phyloP scores from a whole-genome alignment of 2,797 vertebrate genomes.

The Yasuhikotakia modesta region DNA sequence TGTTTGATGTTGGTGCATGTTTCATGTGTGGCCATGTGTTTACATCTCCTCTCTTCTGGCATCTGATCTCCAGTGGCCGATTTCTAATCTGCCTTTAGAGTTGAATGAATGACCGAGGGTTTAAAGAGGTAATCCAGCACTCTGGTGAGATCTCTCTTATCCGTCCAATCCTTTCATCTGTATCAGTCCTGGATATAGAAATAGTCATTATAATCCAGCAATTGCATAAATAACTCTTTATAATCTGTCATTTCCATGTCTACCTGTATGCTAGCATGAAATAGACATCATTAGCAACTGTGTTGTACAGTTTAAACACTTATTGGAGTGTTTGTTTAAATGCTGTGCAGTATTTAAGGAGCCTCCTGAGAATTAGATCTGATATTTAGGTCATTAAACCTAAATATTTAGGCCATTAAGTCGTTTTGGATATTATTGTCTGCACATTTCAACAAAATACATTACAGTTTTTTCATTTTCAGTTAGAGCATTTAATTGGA shows the following conservation, averaged over 20 bases:
- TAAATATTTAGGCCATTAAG: too few relatives aligned
- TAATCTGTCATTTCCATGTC: conserved; percentile 32
- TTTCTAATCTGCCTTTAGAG: conserved; percentile 40
- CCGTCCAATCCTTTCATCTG: conserved; percentile 21
- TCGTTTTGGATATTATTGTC: too few relatives aligned
- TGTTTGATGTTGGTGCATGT: conserved; percentile 17
- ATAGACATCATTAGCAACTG: not conserved
- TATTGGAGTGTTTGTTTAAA: not conserved
- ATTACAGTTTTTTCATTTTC: too few relatives aligned
- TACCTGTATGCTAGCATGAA: not conserved
- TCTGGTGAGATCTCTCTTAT: conserved; percentile 71
- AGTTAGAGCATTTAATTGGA: too few relatives aligned
- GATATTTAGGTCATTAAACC: too few relatives aligned
- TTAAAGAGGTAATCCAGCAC: conserved; percentile 69
- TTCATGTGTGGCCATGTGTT: conserved; percentile 22
- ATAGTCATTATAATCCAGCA: conserved; percentile 67
- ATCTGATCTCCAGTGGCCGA: conserved; percentile 36
- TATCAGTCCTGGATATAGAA: conserved; percentile 60
- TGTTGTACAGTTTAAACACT: not conserved
- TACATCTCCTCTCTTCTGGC: conserved; percentile 15
- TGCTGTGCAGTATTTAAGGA: not conserved
- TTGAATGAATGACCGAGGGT: conserved; percentile 20
- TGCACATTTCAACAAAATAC: too few relatives aligned
- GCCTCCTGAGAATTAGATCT: not conserved
- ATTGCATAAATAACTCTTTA: conserved; percentile 67